Evolutionary conservation across 2,113 vertebrate genomes (phyloP).

Genomic region (Rhombomys opimus): DNA sequence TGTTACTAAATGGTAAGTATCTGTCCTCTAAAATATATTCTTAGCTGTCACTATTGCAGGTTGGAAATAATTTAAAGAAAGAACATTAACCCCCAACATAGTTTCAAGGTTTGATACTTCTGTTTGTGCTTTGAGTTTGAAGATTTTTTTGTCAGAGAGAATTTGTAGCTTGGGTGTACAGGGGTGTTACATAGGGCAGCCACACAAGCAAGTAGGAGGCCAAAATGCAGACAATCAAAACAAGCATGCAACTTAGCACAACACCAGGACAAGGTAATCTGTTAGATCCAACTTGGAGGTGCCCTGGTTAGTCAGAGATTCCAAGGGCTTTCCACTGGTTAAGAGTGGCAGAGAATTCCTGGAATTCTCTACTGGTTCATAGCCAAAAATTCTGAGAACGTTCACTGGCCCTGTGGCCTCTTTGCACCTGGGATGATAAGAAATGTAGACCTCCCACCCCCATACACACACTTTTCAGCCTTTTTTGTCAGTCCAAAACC

Average conservation of each 20-base stretch:
- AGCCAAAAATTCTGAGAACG: not conserved
- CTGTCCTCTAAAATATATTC: not conserved
- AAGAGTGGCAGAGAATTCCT: not conserved
- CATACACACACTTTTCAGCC: not conserved
- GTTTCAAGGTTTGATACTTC: not conserved
- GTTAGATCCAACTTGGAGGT: not conserved
- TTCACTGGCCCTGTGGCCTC: not conserved
- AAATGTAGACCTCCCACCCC: not conserved
- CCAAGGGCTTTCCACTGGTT: not conserved
- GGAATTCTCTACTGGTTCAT: not conserved
- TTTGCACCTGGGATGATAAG: not conserved
- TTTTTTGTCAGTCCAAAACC: not conserved
- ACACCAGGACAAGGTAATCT: not conserved
- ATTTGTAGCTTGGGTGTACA: conserved; percentile 23
- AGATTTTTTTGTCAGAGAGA: conserved; percentile 9
- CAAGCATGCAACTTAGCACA: not conserved
- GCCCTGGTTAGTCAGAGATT: not conserved
- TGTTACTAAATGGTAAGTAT: not conserved
- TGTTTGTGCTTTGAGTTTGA: not conserved
- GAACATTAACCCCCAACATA: not conserved
- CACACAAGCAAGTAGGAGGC: not conserved
- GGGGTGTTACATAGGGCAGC: not conserved
- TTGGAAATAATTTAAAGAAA: conserved; percentile 31
- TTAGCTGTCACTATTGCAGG: not conserved
- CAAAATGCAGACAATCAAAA: not conserved